A percentile compares a stretch with the other conserved stretches of the same genome.
Evolutionary conservation across 2,113 vertebrate species (phyloP).

Genomic region (Colossoma macropomum): DNA sequence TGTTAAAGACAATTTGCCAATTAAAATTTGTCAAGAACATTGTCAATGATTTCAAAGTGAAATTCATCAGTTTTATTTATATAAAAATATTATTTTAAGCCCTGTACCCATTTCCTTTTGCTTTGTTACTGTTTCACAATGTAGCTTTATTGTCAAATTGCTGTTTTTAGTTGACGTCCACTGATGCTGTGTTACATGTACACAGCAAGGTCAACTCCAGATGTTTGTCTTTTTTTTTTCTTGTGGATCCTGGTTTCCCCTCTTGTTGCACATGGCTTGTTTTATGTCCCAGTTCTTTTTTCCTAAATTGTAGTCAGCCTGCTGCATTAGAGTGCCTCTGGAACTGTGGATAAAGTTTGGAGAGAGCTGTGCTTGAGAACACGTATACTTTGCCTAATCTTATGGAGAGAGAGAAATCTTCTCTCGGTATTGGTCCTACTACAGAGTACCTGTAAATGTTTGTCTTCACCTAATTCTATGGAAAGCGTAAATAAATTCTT

Average conservation of each 20-base stretch:
- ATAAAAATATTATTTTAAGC: conserved; percentile 45
- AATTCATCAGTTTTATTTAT: conserved; percentile 34
- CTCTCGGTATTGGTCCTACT: conserved; percentile 66
- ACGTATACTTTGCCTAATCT: conserved; percentile 49
- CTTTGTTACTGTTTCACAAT: conserved; percentile 20
- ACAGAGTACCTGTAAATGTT: conserved; percentile 71
- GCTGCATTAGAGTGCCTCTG: conserved; percentile 74
- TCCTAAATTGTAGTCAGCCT: conserved; percentile 46
- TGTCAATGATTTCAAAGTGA: conserved; percentile 52
- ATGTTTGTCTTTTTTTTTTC: neutral
- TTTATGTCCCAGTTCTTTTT: conserved; percentile 1
- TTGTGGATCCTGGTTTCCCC: neutral
- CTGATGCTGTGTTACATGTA: neutral
- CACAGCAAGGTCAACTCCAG: neutral
- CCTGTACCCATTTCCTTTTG: conserved; percentile 19
- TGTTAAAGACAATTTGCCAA: conserved; percentile 69
- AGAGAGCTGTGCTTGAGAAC: conserved; percentile 59
- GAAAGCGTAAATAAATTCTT: conserved; percentile 74
- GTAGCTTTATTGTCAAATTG: neutral
- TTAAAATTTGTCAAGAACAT: conserved; percentile 45
- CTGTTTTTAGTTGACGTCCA: conserved; percentile 2
- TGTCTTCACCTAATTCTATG: conserved; percentile 64
- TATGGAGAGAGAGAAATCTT: conserved; percentile 60
- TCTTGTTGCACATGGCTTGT: neutral
- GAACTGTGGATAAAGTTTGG: conserved; percentile 59